Conservation (phyloP, 2,888 invertebrate species). For the Tetramorium bicarinatum region DNA sequence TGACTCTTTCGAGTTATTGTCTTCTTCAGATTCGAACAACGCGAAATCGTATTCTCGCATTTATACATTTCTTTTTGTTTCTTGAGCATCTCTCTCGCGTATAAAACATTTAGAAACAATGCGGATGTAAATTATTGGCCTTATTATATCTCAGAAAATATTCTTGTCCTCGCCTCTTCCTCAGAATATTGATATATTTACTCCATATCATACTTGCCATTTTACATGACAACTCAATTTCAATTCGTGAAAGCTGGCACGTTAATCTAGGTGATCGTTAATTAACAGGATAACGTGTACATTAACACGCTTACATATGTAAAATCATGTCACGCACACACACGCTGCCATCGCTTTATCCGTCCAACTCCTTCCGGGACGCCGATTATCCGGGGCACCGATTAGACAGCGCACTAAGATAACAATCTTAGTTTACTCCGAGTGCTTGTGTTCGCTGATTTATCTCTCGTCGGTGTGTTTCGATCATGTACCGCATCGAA, state of each 20-base stretch:
- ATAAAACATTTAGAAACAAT: neutral
- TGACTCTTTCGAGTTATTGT: constrained; percentile 11
- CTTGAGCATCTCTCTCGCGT: neutral
- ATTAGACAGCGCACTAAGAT: constrained; percentile 55
- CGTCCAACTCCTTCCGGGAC: constrained; percentile 42
- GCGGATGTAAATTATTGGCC: neutral
- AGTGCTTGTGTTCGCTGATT: constrained; percentile 23
- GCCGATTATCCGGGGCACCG: constrained; percentile 55
- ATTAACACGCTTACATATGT: constrained; percentile 2
- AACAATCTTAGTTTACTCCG: constrained; percentile 48
- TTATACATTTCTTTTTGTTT: neutral
- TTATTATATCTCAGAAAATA: constrained; percentile 4
- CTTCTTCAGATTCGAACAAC: constrained; percentile 5
- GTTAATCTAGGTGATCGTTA: constrained; percentile 4
- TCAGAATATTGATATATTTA: neutral
- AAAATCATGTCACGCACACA: constrained; percentile 6
- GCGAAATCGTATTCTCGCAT: neutral
- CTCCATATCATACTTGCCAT: neutral
- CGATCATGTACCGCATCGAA: constrained; percentile 35
- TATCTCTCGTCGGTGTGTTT: constrained; percentile 30
- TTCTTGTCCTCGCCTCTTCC: neutral
- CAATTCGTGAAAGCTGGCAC: neutral
- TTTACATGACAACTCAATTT: constrained; percentile 9
- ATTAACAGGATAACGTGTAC: constrained; percentile 16
- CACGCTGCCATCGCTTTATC: constrained; percentile 3